Percentiles rank a stretch among this genome's conserved stretches.
Evolutionary conservation across 2,888 invertebrate species (phyloP).

Genomic region (Xanthorhoe designata): DNA sequence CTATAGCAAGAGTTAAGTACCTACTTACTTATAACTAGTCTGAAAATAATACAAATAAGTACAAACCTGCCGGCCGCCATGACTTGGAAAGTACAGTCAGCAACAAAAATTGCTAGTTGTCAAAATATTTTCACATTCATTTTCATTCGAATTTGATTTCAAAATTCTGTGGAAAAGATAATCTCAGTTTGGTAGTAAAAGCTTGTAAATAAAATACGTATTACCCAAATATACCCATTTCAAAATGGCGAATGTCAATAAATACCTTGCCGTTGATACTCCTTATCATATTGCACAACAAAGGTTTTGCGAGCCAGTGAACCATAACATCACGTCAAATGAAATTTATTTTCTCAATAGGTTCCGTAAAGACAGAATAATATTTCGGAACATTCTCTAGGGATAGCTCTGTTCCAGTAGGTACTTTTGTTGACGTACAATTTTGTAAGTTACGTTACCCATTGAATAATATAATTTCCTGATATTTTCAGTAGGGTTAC

Average conservation of each 20-base stretch:
- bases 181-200: too few species aligned
- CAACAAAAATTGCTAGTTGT: too few species aligned
- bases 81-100: too few species aligned
- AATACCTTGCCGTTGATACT: not conserved
- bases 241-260: not conserved
- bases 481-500: too few species aligned
- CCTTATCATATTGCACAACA: conserved; percentile 22
- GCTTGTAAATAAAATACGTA: too few species aligned
- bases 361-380: not conserved
- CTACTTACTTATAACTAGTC: too few species aligned
- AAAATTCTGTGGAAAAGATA: too few species aligned
- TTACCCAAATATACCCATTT: not conserved
- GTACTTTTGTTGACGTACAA: not conserved
- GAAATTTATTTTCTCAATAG: conserved; percentile 22
- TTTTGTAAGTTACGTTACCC: not conserved
- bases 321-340: conserved; percentile 25
- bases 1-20: too few species aligned
- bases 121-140: too few species aligned
- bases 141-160: too few species aligned
- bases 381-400: conserved; percentile 3
- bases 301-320: conserved; percentile 24
- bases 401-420: not conserved
- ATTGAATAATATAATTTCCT: not conserved
- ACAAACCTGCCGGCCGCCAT: too few species aligned
- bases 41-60: too few species aligned